phyloP scores from a whole-genome alignment of 2,888 invertebrate genomes.

The Nomada ferruginata region DNA sequence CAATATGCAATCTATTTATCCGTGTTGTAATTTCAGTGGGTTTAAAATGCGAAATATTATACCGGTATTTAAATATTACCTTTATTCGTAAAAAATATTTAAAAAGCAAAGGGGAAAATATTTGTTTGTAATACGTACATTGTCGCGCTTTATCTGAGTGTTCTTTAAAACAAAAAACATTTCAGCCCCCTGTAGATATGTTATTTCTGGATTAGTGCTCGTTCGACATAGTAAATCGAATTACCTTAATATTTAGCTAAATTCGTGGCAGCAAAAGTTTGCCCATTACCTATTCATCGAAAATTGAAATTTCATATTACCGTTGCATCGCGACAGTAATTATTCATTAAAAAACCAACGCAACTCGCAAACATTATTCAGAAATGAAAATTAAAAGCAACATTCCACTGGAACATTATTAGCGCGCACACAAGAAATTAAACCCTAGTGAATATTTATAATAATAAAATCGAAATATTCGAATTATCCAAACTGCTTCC shows the following conservation, averaged over 20 bases:
- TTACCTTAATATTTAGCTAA: conserved; percentile 19
- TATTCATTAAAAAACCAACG: conserved; percentile 30
- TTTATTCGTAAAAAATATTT: not conserved
- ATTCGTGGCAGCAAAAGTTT: conserved; percentile 19
- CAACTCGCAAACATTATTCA: conserved; percentile 6
- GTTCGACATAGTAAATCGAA: conserved; percentile 8
- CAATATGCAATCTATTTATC: not conserved
- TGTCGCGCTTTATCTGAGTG: not conserved
- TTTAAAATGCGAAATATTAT: not conserved
- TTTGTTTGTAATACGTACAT: not conserved
- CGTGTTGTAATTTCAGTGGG: no score
- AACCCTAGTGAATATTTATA: no score
- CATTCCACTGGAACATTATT: not conserved
- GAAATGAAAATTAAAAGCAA: not conserved
- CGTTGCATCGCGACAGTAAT: conserved; percentile 15
- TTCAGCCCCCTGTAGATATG: not conserved
- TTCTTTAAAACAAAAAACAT: not conserved
- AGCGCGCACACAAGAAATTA: no score
- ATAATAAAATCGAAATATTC: no score
- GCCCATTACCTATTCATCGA: conserved; percentile 31
- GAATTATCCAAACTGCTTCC: no score
- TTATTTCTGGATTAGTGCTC: conserved; percentile 28
- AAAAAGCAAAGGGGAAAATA: not conserved
- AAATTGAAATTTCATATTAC: conserved; percentile 7
- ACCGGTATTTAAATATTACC: not conserved